Evolutionary conservation across 1,140 invertebrate species (phyloP).

Genomic region (Harlomillsia oculata): DNA sequence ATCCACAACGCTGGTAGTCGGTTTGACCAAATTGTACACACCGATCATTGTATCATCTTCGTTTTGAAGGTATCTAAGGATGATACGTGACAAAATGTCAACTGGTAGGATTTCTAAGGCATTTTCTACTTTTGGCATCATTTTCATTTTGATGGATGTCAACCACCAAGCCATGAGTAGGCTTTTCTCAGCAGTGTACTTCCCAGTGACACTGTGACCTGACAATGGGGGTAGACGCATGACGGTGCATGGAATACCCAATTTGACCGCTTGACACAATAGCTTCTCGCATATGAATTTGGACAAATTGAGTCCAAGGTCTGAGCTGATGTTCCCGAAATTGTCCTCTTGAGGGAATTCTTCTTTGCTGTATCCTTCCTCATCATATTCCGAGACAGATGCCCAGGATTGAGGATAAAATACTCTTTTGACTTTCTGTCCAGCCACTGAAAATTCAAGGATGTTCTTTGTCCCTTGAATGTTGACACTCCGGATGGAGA

Average conservation of each 20-base stretch:
- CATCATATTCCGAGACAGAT: neutral
- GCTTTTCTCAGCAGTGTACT: neutral
- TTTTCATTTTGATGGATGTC: neutral
- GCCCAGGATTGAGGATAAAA: neutral
- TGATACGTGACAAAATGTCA: neutral
- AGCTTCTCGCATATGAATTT: conserved; percentile 5
- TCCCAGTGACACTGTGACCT: conserved; percentile 1
- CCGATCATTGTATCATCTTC: neutral
- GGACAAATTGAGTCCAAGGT: neutral
- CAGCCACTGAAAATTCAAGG: neutral
- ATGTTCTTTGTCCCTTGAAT: neutral
- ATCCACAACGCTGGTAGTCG: neutral
- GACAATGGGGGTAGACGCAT: neutral
- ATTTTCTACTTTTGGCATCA: neutral
- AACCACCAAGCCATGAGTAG: neutral
- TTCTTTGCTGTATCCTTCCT: neutral
- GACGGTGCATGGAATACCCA: neutral
- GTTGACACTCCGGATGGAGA: neutral
- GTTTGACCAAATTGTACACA: neutral
- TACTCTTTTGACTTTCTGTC: neutral
- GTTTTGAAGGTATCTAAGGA: neutral
- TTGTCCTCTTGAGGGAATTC: conserved; percentile 1
- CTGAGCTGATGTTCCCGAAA: neutral
- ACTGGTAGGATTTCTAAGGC: neutral
- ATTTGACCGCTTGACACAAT: neutral